Evolutionary conservation across 1,140 invertebrate species (phyloP), one percentile per base, ranked within the genome.

Genomic region (Bombus sibiricus): DNA sequence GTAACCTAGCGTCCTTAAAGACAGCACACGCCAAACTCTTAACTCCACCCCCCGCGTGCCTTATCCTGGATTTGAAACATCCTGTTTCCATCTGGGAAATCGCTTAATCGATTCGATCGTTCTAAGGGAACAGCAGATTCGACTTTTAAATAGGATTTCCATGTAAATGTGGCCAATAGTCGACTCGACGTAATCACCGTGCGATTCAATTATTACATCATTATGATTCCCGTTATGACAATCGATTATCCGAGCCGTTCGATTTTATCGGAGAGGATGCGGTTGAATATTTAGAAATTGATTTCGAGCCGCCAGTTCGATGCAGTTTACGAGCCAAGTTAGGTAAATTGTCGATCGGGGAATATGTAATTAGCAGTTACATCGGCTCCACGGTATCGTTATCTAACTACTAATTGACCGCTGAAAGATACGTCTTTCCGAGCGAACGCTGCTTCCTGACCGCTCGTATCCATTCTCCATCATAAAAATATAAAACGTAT

Each of bases 281-380:
- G 25, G 57, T 32, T 53, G 68, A 25, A n/a, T 62, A 53, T 62
- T 47, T 73, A 68, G 41, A 73, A 80, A 85, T 80, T 80, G 68
- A 85, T 85, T 80, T 80, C 66, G 59, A 62, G 22, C 15, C 13
- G 15, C 41, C n/a, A 47, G 25, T 37, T 59, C 10, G 32, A 1
- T 9, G 25, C 28, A 32, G 28, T 57, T 68, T 34, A n/a, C 74
- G 25, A 73, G 77, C 18, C 68, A 80, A 72, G 83, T 78, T 71
- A 28, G 39, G 22, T 12, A 37, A 72, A 85, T 85, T n/a, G 53
- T 32, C 68, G 68, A 10, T 22, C 37, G 0, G 76, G 53, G 68
- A 80, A 85, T 73, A 64, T n/a, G 41, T 80, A 85, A 85, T 80
- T 71, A 47, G 68, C 25, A 57, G 37, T 53, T 80, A 59, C 43